phyloP scores from a whole-genome alignment of 2,797 vertebrate genomes.

The Aythya fuligula region DNA sequence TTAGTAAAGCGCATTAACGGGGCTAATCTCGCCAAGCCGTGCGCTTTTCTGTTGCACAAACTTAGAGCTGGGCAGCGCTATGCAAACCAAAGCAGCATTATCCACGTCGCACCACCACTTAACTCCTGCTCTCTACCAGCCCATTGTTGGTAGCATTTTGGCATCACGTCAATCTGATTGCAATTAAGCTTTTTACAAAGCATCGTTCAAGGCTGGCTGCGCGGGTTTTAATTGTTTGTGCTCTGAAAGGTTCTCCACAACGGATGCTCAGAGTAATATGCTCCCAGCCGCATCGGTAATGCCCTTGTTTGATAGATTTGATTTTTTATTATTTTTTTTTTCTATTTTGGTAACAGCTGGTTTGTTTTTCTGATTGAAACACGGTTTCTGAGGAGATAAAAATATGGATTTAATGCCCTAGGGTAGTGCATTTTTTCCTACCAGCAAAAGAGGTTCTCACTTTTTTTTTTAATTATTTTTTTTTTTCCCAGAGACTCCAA shows the following conservation, averaged over 20 bases:
- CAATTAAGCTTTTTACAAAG: constrained; percentile 8
- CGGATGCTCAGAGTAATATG: neutral
- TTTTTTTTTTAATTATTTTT: neutral
- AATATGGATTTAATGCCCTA: neutral
- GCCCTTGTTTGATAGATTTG: neutral
- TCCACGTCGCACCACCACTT: neutral
- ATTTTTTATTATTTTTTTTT: neutral
- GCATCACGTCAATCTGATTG: neutral
- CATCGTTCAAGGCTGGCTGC: neutral
- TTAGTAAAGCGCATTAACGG: neutral
- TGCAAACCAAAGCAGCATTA: neutral
- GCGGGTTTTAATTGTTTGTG: neutral
- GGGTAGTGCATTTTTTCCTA: neutral
- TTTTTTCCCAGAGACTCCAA: neutral
- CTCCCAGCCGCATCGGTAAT: neutral
- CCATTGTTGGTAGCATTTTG: neutral
- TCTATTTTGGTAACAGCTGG: neutral
- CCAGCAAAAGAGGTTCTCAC: neutral
- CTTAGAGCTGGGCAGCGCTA: neutral
- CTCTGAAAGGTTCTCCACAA: neutral
- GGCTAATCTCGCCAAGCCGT: neutral
- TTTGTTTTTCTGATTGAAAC: constrained; percentile 20
- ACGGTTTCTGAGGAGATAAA: neutral
- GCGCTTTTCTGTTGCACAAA: neutral
- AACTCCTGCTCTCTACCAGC: neutral